These are phyloP conservation scores for Calameuta idolon DNA, from an alignment of 2,888 invertebrate species.

Conservation along the genomic window DNA sequence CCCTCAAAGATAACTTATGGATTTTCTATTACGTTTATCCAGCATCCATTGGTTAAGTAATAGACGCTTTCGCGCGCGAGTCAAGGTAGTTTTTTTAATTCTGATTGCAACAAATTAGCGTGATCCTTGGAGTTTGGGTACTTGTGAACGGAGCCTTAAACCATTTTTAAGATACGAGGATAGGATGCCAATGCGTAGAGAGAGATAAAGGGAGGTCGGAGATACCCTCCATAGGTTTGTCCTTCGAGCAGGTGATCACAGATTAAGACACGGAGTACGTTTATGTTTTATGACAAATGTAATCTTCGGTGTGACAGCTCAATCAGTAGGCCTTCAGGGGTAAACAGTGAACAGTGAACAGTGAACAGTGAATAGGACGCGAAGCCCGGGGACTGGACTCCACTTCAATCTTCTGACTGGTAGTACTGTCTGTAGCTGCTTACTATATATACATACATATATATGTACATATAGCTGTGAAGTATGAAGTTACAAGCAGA, in stretches of 20 bases:
- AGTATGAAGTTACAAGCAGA: neutral
- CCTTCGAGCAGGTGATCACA: slow-evolving; percentile 33
- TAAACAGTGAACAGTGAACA: slow-evolving; percentile 22
- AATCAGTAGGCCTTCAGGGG: slow-evolving; percentile 40
- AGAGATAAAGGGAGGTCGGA: slow-evolving; percentile 7
- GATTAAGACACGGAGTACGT: slow-evolving; percentile 31
- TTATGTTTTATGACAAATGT: slow-evolving; percentile 55
- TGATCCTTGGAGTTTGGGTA: neutral
- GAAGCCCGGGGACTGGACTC: neutral
- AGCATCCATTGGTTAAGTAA: neutral
- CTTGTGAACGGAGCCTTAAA: slow-evolving; percentile 18
- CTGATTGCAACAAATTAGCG: neutral
- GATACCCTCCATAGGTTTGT: slow-evolving; percentile 20
- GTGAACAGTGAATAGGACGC: slow-evolving; percentile 10
- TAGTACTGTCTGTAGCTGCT: neutral
- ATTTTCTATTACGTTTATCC: neutral
- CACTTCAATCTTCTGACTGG: neutral
- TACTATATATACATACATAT: neutral
- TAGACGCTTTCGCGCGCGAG: slow-evolving; percentile 1
- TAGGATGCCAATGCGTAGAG: neutral
- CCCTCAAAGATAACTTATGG: neutral
- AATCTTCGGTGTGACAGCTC: slow-evolving; percentile 54
- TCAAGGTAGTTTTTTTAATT: neutral
- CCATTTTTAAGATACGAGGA: neutral
- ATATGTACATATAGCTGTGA: neutral